A percentile compares a stretch with the other conserved stretches of the same genome.
Evolutionary conservation across 2,888 invertebrate species (phyloP).

Genomic region (Cheiracanthium punctorium): DNA sequence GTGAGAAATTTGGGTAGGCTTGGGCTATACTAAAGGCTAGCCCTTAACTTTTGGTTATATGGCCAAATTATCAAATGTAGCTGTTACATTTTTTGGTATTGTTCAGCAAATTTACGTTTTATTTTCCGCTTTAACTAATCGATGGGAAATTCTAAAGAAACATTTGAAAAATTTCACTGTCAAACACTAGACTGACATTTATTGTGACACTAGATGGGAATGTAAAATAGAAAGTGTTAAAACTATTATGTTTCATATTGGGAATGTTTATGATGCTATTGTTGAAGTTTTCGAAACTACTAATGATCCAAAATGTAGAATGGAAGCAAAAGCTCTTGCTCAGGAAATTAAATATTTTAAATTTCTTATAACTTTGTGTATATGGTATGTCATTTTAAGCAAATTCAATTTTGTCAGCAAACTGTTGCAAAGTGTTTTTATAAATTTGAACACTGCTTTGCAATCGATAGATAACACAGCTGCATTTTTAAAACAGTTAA

Average conservation of each 20-base stretch:
- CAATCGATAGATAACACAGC: not conserved
- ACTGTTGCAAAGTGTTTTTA: not conserved
- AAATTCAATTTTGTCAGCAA: constrained; percentile 17
- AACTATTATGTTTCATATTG: constrained; percentile 12
- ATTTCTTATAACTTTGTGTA: not conserved
- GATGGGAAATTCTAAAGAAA: too few relatives aligned
- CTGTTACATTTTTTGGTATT: constrained; percentile 5
- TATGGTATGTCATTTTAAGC: constrained; percentile 8
- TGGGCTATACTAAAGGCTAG: too few relatives aligned
- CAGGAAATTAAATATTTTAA: constrained; percentile 20
- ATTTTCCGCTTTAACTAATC: constrained; percentile 29
- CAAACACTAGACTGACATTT: constrained; percentile 16
- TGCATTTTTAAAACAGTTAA: not conserved
- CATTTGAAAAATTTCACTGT: not conserved
- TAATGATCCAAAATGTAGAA: not conserved
- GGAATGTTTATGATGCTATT: not conserved
- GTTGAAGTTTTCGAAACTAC: not conserved
- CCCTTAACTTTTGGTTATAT: constrained; percentile 3
- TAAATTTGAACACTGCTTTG: not conserved
- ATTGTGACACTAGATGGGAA: constrained; percentile 40
- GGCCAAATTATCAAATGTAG: not conserved
- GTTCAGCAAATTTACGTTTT: constrained; percentile 29
- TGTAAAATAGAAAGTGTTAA: constrained; percentile 29
- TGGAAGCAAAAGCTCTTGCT: not conserved
- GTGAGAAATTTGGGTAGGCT: too few relatives aligned